Base-by-base conservation (phyloP, 2,113 vertebrate species). In the Sciurus niger region DNA sequence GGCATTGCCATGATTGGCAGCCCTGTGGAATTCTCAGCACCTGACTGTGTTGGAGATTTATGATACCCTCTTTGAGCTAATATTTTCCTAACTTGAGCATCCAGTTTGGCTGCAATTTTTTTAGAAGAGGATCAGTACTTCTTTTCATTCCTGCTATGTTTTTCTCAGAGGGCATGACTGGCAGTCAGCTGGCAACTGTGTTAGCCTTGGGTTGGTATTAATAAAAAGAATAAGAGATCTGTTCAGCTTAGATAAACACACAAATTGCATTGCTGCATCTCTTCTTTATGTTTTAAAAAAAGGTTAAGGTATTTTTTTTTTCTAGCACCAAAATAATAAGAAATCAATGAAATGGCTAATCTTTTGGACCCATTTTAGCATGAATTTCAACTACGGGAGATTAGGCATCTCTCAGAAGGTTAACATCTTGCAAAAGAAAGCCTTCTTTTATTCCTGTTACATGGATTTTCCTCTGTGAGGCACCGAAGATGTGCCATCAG, bases 181-280 rank as follows among this genome's bases (percentile, higher is more conserved):
- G 32, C 87, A 73, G 82, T 91, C 40, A 86, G 68, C 86, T 93
- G 93, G 63, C 65, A 90, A 37, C 43, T 70, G 74, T 48, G n/a
- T 87, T 58, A 86, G 70, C 83, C 74, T 94, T 34, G 17, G 43
- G 51, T 87, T 90, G 51, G 72, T 77, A 89, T 93, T 97, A 92
- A 91, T 93, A 90, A 77, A 80, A 85, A 95, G 86, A 97, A 90
- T 73, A 68, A 76, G 76, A 92, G 67, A 87, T 90, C 95, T 96
- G 89, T 90, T 97, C 93, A 40, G 95, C 65, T 94, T 90, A 95
- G 93, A 95, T 96, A 95, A 96, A 87, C 86, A 94, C 46, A 82
- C 86, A 95, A 87, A 94, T 90, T 95, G 65, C 84, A 93, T 55
- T n/a, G 65, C 76, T n/a, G 76, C n/a, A 37, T 90, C 53, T 73